These are phyloP conservation scores for Pterois miles DNA, from an alignment of 2,797 vertebrate genomes.

Conservation along the genomic window DNA sequence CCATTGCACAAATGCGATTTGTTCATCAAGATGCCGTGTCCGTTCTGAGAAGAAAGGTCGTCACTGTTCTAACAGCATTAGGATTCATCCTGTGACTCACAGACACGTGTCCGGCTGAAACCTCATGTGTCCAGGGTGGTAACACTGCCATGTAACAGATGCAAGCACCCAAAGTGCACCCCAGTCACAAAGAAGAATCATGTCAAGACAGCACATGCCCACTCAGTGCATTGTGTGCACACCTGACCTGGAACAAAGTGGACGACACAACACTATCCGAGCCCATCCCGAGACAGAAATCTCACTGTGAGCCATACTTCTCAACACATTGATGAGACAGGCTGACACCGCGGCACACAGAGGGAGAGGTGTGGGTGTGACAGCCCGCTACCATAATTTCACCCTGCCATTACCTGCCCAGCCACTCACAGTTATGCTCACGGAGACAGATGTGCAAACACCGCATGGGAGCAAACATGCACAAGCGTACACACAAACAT, in stretches of 20 bases:
- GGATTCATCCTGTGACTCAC: conserved; percentile 36
- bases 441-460: conserved; percentile 69
- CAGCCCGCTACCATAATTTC: conserved; percentile 78
- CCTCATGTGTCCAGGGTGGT: conserved; percentile 51
- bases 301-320: conserved; percentile 66
- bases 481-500: conserved; percentile 32
- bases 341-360: conserved; percentile 71
- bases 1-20: conserved; percentile 35
- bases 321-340: conserved; percentile 81
- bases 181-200: conserved; percentile 54
- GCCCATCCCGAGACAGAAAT: conserved; percentile 68
- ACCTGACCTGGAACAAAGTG: conserved; percentile 83
- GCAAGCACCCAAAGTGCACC: conserved; percentile 41
- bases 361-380: conserved; percentile 78
- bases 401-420: conserved; percentile 81
- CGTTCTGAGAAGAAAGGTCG: conserved; percentile 13
- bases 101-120: conserved; percentile 48
- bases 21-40: conserved; percentile 32
- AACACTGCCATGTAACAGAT: conserved; percentile 55
- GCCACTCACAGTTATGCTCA: conserved; percentile 73
- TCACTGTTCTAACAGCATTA: conserved; percentile 24
- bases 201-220: conserved; percentile 67
- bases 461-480: conserved; percentile 41
- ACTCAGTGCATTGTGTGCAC: conserved; percentile 65
- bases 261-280: conserved; percentile 74